Evolutionary conservation across 2,113 vertebrate genomes (phyloP), one percentile per base, ranked within the genome.

Genomic region (Poicephalus meyeri): DNA sequence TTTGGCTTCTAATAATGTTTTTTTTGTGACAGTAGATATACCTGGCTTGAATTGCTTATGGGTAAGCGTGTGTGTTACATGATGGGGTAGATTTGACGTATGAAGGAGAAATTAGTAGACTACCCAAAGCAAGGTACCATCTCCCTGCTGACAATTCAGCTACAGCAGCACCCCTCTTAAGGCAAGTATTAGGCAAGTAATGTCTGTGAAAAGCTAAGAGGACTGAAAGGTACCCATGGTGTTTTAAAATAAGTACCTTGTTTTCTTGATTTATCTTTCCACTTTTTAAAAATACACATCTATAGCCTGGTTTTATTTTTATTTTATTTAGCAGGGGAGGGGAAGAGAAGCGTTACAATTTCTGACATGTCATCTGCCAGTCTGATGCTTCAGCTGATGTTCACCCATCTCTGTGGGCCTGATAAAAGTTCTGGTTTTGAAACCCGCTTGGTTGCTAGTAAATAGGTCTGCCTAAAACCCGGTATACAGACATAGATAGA

Each of bases 321-420:
- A 71, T 53, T 87, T 94, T 80, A 69, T 86, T 89, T 83, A 74
- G 24, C 6, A 11, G 42, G 37, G 46, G 12, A 9, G 80, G 64
- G 52, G 31, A 92, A 91, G 74, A 47, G 79, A 93, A 80, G 26
- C 4, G 2, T 83, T 92, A 73, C 44, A 39, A 42, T 71, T 82
- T 76, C 78, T 93, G 91, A 74, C 74, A 35, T 61, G 92, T 86
- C 50, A 69, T 83, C 93, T 97, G 41, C 73, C 72, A 50, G 42
- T 31, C 83, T 82, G 72, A 47, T 82, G 39, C 80, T 73, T 91
- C 79, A 78, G 56, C 78, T 91, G 55, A 35, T 83, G 26, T 46
- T 88, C 69, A 74, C 68, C 24, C 49, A 26, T 50, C 49, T 50
- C 53, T 42, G 26, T 53, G 39, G 7, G 18, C 37, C 46, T 71